Evolutionary conservation across 2,888 invertebrate species (phyloP).

Genomic region (Sesamia inferens): DNA sequence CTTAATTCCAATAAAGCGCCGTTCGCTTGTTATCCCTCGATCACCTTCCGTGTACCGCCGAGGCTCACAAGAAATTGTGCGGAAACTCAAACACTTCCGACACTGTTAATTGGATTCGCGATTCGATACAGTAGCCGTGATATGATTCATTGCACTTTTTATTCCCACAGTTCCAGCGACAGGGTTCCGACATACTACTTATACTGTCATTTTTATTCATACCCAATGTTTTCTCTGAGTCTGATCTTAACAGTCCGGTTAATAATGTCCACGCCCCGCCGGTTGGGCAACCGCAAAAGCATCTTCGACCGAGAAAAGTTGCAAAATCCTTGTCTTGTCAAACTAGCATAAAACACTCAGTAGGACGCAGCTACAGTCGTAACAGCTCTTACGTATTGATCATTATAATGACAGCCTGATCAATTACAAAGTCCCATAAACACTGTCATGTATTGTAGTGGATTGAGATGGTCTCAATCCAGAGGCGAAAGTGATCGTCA

Average conservation of each 20-base stretch:
- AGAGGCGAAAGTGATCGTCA: slow-evolving; percentile 82
- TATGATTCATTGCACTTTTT: slow-evolving; percentile 74
- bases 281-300: slow-evolving; percentile 48
- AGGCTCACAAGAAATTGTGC: slow-evolving; percentile 75
- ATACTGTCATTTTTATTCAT: slow-evolving; percentile 25
- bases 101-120: slow-evolving; percentile 75
- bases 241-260: slow-evolving; percentile 22
- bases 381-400: slow-evolving; percentile 38
- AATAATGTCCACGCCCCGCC: slow-evolving; percentile 22
- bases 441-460: slow-evolving; percentile 44
- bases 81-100: slow-evolving; percentile 80
- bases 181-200: slow-evolving; percentile 20
- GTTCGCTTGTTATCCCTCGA: slow-evolving; percentile 66
- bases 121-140: slow-evolving; percentile 68
- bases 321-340: slow-evolving; percentile 45
- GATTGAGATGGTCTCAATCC: slow-evolving; percentile 43
- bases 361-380: slow-evolving; percentile 34
- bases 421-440: slow-evolving; percentile 44
- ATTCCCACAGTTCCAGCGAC: slow-evolving; percentile 13
- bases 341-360: slow-evolving; percentile 39
- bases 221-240: slow-evolving; percentile 13
- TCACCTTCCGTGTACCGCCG: slow-evolving; percentile 72
- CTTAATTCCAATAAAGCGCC: slow-evolving; percentile 51
- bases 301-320: slow-evolving; percentile 54
- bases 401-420: slow-evolving; percentile 36